Evolutionary conservation across 2,888 invertebrate genomes (phyloP), one percentile per base, ranked within the genome.

Genomic region (Chromoteleia sp.): DNA sequence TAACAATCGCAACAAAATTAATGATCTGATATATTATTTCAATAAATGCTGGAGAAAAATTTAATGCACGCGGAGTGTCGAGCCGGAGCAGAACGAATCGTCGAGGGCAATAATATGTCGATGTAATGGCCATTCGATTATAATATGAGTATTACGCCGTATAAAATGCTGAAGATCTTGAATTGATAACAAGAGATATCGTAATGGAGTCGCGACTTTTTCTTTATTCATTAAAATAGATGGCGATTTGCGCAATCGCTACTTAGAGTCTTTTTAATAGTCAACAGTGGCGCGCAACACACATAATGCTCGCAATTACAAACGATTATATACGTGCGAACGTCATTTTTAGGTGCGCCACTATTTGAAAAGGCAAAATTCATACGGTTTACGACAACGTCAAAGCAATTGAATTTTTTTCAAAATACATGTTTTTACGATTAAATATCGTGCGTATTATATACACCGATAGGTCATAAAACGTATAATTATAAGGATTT

Each of bases 21-120:
- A 75, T 80, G 74, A 80, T 70, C 80, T 74, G 74, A 74, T 80
- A 80, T 21, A 75, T 70, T 80, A 80, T 80, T 80, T 63, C 74
- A 74, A 80, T 74, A 65, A 74, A 63, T 59, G 67, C 45, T 15
- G 25, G 36, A 59, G 68, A 70, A 63, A 67, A 61, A 50, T 74
- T 63, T 80, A 80, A 80, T 80, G 74, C 74, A 61, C 21, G 25
- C 50, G 25, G 29, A 65, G 79, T 73, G 73, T 73, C 43, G 79
- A 61, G 73, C 21, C 61, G 67, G 14, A 33, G 74, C 68, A 68
- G 61, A 80, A 74, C 79, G 74, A 80, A 80, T 80, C 63, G 68
- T 68, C 43, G 74, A 74, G 74, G 75, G 70, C 67, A 75, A 80
- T 80, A 80, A 75, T 75, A 58, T 80, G 75, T 80, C 70, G 75